Percentiles rank a stretch among this genome's conserved stretches.
phyloP scores from a whole-genome alignment of 2,888 invertebrate species.

The Hipparchia semele region DNA sequence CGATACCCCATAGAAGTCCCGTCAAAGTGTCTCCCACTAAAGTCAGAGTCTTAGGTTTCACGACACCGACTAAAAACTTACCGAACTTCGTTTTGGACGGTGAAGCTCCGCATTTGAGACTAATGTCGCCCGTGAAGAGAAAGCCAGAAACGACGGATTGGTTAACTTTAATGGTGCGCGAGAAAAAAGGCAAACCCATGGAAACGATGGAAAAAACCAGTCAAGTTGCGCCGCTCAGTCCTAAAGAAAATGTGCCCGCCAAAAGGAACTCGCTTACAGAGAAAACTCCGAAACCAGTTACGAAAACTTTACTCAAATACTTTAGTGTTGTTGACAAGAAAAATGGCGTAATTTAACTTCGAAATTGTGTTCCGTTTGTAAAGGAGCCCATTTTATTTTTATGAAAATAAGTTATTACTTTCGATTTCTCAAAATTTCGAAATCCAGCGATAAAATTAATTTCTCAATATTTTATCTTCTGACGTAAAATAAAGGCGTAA shows the following conservation, averaged over 20 bases:
- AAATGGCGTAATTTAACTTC: constrained; percentile 38
- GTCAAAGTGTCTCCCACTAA: constrained; percentile 53
- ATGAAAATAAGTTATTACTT: neutral
- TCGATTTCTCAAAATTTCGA: no score
- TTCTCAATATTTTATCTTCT: neutral
- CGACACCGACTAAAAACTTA: constrained; percentile 87
- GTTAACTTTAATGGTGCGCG: constrained; percentile 79
- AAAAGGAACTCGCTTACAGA: constrained; percentile 59
- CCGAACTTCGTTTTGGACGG: constrained; percentile 91
- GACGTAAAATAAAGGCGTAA: neutral
- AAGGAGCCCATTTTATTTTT: neutral
- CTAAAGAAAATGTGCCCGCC: constrained; percentile 55
- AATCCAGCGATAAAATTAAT: neutral
- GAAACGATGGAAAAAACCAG: constrained; percentile 34
- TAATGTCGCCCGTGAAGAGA: constrained; percentile 87
- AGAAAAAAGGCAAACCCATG: constrained; percentile 43
- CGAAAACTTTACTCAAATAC: constrained; percentile 65
- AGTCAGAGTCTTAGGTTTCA: constrained; percentile 53
- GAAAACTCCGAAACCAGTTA: constrained; percentile 52
- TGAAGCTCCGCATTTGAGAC: constrained; percentile 88
- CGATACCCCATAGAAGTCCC: constrained; percentile 47
- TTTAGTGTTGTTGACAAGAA: constrained; percentile 59
- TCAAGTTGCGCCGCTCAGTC: constrained; percentile 50
- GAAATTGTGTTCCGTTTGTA: neutral
- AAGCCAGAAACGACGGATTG: constrained; percentile 87